Conservation (phyloP, 2,888 invertebrate genomes). For the Pseudococcus viburni region DNA sequence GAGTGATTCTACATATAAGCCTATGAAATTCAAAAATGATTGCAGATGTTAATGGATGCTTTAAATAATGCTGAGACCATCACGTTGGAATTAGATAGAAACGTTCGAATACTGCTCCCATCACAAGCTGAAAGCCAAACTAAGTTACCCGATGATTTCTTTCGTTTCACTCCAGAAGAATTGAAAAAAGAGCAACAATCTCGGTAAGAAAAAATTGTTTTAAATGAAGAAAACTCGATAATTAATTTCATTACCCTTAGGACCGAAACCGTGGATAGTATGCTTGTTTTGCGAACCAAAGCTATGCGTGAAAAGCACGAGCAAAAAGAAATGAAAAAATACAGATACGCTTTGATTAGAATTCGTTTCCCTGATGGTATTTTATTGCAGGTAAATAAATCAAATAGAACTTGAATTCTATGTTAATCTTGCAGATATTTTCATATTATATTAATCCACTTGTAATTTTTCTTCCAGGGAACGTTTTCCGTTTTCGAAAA, state of each 20-base stretch:
- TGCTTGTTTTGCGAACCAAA: slow-evolving; percentile 89
- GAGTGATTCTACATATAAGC: not conserved
- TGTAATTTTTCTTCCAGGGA: slow-evolving; percentile 76
- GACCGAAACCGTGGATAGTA: slow-evolving; percentile 83
- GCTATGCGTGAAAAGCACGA: slow-evolving; percentile 96
- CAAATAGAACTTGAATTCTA: not conserved
- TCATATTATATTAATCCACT: too few relatives aligned
- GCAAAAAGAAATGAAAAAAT: slow-evolving; percentile 83
- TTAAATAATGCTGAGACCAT: slow-evolving; percentile 86
- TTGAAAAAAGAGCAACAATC: slow-evolving; percentile 85
- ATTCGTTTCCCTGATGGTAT: slow-evolving; percentile 91
- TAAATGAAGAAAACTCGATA: slow-evolving; percentile 33
- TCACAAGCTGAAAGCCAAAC: slow-evolving; percentile 80
- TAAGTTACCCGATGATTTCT: slow-evolving; percentile 88
- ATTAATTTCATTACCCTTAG: slow-evolving; percentile 71
- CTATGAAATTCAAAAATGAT: not conserved
- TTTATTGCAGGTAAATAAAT: slow-evolving; percentile 78
- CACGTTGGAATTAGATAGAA: slow-evolving; percentile 86
- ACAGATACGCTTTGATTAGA: slow-evolving; percentile 88
- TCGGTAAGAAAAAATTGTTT: slow-evolving; percentile 73
- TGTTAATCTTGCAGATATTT: too few relatives aligned
- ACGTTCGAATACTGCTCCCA: slow-evolving; percentile 86
- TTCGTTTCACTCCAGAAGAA: slow-evolving; percentile 85
- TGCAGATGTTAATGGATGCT: slow-evolving; percentile 81
- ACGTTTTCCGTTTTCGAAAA: slow-evolving; percentile 91